A percentile compares a stretch with the other conserved stretches of the same genome.
phyloP scores from a whole-genome alignment of 2,113 vertebrate species.

The Caretta caretta region DNA sequence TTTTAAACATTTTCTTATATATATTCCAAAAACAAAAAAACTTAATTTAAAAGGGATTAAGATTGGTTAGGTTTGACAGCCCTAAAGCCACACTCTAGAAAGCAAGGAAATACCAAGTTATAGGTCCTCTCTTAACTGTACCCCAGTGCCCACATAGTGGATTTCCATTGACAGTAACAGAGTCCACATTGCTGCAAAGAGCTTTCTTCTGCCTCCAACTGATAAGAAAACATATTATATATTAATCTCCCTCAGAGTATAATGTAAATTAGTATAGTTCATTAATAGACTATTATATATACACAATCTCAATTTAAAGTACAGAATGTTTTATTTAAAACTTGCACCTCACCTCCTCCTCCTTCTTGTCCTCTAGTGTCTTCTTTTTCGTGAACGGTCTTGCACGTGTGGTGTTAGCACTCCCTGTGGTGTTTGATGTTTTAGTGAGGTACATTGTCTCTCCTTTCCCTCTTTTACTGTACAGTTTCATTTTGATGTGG shows the following conservation, averaged over 20 bases:
- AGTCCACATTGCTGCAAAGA: not conserved
- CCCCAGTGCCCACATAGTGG: not conserved
- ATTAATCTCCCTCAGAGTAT: slow-evolving; percentile 1
- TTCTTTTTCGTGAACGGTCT: slow-evolving; percentile 39
- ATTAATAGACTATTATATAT: not conserved
- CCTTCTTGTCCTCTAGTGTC: not conserved
- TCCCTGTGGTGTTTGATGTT: slow-evolving; percentile 61
- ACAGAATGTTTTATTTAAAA: slow-evolving; percentile 44
- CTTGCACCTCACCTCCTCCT: not conserved
- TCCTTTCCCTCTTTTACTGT: slow-evolving; percentile 45
- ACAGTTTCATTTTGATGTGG: slow-evolving; percentile 37
- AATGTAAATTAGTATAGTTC: slow-evolving; percentile 33
- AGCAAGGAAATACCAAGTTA: not conserved
- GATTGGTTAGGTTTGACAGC: not conserved
- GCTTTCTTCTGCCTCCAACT: slow-evolving; percentile 10
- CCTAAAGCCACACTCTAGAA: not conserved
- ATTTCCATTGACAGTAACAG: not conserved
- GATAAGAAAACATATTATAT: not conserved
- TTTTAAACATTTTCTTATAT: not conserved
- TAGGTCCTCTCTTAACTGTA: not conserved
- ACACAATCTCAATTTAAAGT: slow-evolving; percentile 12
- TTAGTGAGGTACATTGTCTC: slow-evolving; percentile 53
- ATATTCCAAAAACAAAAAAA: not conserved
- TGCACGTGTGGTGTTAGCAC: slow-evolving; percentile 1
- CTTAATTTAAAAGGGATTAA: not conserved